Conservation (phyloP, 2,113 vertebrate genomes). For the Rhinopomastus cyanomelas region DNA sequence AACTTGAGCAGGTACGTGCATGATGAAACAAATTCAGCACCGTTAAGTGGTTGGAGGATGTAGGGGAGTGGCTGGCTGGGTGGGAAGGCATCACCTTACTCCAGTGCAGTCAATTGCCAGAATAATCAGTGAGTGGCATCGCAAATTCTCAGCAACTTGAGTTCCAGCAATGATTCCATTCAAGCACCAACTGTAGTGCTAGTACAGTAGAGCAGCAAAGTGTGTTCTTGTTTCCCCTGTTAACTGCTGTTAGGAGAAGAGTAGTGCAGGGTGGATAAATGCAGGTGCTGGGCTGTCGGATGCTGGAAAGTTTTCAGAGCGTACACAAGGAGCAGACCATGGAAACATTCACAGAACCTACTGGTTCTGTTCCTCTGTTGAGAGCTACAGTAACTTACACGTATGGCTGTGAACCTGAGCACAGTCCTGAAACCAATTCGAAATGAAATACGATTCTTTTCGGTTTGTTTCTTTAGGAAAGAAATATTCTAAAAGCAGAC, state of each 20-base stretch:
- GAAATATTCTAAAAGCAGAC: constrained; percentile 81
- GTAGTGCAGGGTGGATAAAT: not conserved
- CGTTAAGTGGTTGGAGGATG: not conserved
- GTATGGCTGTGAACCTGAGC: not conserved
- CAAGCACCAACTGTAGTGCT: not conserved
- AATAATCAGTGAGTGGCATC: not conserved
- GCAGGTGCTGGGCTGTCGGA: not conserved
- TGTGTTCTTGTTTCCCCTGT: not conserved
- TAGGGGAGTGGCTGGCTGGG: not conserved
- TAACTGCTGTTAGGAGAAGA: not conserved
- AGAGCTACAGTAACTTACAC: not conserved
- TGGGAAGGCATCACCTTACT: not conserved
- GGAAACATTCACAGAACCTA: not conserved
- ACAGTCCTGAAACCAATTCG: not conserved
- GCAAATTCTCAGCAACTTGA: not conserved
- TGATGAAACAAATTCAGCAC: not conserved
- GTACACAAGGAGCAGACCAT: not conserved
- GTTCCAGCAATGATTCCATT: not conserved
- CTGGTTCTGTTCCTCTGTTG: not conserved
- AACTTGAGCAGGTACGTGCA: constrained; percentile 82
- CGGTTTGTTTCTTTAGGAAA: constrained; percentile 80
- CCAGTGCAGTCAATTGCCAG: not conserved
- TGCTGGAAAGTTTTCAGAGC: not conserved
- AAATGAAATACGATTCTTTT: not conserved
- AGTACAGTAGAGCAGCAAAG: not conserved